phyloP scores from a whole-genome alignment of 64 coral and sea anemone genomes.

The Stichodactyla mertensii region DNA sequence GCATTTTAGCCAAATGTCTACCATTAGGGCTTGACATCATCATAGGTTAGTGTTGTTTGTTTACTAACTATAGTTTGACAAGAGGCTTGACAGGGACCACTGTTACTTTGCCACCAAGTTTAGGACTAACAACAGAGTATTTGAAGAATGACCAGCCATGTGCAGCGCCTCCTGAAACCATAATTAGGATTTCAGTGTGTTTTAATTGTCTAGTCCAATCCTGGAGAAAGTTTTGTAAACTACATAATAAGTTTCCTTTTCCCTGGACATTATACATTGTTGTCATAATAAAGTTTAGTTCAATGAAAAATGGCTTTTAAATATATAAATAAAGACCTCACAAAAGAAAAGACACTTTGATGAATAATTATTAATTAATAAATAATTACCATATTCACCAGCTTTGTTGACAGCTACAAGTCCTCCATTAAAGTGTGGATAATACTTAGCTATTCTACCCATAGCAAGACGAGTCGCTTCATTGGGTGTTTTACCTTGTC shows the following conservation, averaged over 20 bases:
- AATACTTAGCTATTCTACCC: constrained; percentile 58
- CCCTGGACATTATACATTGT: no score
- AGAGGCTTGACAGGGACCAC: constrained; percentile 15
- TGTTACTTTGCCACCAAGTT: constrained; percentile 42
- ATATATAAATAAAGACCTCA: no score
- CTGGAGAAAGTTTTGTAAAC: no score
- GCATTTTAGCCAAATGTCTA: not conserved
- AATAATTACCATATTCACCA: constrained; percentile 60
- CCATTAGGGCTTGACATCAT: no score
- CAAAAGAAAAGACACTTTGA: no score
- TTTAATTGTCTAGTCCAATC: no score
- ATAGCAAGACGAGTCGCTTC: constrained; percentile 55
- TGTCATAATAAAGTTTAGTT: no score
- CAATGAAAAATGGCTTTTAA: no score
- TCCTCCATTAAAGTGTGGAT: constrained; percentile 62
- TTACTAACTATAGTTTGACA: not conserved
- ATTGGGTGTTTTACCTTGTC: constrained; percentile 59
- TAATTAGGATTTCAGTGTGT: not conserved
- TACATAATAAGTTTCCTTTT: no score
- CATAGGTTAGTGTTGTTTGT: no score
- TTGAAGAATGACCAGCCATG: constrained; percentile 68
- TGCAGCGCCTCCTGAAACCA: constrained; percentile 48
- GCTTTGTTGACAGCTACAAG: constrained; percentile 61
- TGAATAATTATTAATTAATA: no score
- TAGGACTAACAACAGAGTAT: constrained; percentile 68